A percentile compares a stretch with the other conserved stretches of the same genome.
These are phyloP conservation scores for Spisula subtruncata DNA, from an alignment of 2,888 invertebrate species.

Conservation along the genomic window DNA sequence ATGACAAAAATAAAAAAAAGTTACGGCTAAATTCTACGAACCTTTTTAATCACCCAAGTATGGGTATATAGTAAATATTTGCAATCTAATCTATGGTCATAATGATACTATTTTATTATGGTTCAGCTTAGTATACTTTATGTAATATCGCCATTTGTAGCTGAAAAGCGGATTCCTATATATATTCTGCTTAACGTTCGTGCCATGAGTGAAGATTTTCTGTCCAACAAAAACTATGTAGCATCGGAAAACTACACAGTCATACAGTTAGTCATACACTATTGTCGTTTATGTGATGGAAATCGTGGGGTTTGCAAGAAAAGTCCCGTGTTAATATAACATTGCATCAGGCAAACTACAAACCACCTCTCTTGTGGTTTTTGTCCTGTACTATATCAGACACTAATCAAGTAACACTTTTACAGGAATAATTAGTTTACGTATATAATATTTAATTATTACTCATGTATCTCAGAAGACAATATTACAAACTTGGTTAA, in stretches of 20 bases:
- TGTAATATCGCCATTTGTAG: too few species aligned
- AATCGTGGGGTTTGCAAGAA: background rate
- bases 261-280: background rate
- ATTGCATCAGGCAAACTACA: slow-evolving; percentile 2
- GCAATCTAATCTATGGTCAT: too few species aligned
- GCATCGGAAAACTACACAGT: background rate
- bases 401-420: background rate
- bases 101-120: too few species aligned
- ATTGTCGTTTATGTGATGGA: background rate
- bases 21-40: too few species aligned
- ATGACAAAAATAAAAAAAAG: too few species aligned
- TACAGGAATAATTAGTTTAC: too few species aligned
- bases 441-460: too few species aligned
- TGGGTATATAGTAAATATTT: too few species aligned
- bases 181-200: background rate
- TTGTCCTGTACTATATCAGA: background rate
- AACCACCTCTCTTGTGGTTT: background rate
- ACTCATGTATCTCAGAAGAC: too few species aligned
- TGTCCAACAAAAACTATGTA: background rate
- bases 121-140: too few species aligned
- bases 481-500: too few species aligned
- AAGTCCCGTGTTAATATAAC: background rate
- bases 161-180: background rate
- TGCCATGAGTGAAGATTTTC: background rate
- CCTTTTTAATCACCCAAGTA: too few species aligned